Evolutionary conservation across 1,140 invertebrate genomes (phyloP).

Genomic region (Drosophila ambigua): DNA sequence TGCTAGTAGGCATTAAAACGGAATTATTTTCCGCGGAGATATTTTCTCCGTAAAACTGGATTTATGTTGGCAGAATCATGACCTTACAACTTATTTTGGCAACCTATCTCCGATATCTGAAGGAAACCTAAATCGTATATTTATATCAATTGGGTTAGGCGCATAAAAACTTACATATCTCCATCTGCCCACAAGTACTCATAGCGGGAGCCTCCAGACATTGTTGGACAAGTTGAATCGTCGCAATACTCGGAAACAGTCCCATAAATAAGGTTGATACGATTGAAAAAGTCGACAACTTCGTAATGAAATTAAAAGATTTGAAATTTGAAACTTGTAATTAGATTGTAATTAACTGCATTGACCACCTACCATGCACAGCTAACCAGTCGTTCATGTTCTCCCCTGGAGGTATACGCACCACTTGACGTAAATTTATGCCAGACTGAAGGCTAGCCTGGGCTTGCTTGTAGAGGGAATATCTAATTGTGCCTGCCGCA

Average conservation of each 20-base stretch:
- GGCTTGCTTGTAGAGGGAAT: constrained; percentile 96
- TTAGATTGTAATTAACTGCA: neutral
- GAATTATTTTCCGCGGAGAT: too few species aligned
- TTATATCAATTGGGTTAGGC: too few species aligned
- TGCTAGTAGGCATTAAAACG: too few species aligned
- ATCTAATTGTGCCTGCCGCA: constrained; percentile 94
- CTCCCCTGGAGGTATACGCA: constrained; percentile 93
- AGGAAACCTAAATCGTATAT: too few species aligned
- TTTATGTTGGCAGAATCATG: too few species aligned
- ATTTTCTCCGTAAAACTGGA: too few species aligned
- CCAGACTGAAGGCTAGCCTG: constrained; percentile 97
- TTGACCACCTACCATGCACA: constrained; percentile 91
- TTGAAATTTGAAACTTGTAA: constrained; percentile 2
- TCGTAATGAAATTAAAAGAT: constrained; percentile 46
- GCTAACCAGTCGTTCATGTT: constrained; percentile 97
- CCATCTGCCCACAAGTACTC: constrained; percentile 98
- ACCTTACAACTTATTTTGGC: too few species aligned
- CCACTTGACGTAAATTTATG: constrained; percentile 93
- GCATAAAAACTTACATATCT: constrained; percentile 81
- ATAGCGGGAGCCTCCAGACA: constrained; percentile 95
- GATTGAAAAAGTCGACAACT: constrained; percentile 98
- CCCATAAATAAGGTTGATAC: constrained; percentile 97
- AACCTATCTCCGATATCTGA: too few species aligned
- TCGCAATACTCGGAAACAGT: constrained; percentile 95
- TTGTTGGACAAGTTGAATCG: constrained; percentile 93